Base-by-base conservation (phyloP, 2,888 invertebrate genomes). In the Dendrolimus pini region DNA sequence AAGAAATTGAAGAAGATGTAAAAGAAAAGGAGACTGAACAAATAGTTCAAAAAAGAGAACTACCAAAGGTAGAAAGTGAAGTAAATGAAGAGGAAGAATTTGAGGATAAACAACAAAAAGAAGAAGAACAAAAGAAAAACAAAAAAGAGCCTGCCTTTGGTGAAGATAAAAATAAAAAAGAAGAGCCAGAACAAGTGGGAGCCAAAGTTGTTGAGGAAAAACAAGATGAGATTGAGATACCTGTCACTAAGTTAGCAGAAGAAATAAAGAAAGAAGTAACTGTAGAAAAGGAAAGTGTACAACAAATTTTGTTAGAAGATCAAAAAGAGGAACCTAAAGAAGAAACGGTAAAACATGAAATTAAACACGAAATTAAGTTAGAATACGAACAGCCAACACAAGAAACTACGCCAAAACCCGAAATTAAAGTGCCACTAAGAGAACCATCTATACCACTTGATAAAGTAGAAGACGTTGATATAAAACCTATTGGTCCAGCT, bases 391-490 rank as follows among this genome's bases (percentile, higher is more conserved):
- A 57, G 41, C 47, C 12, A 47, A 67, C 69, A 59, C 53, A 61
- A 41, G 65, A 67, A 54, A 57, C 64, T 47, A 61, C 59, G 7
- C 59, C 70, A 1, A 65, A 70, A 60, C 41, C 65, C 7, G 78
- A 82, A 61, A 65, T 62, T 41, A 80, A 75, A 61, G 65, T 78
- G n/a, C 81, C 83, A 8, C 67, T 83, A 9, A 78, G 83, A 57
- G 90, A 89, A 63, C 88, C 87, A 41, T 85, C 89, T 7, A 77
- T 89, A 42, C 89, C 87, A 13, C 71, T 89, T 18, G 90, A 90
- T 41, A 89, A 87, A 70, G 85, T 87, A 41, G 88, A 89, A 74
- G 88, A 86, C 64, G 75, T 89, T 53, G 90, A 90, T 75, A 90
- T 91, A 30, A 91, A 89, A 61, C 89, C 91, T 1, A 88, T 90